Base-by-base conservation (phyloP, 2,113 vertebrate genomes). In the Zapus hudsonius region DNA sequence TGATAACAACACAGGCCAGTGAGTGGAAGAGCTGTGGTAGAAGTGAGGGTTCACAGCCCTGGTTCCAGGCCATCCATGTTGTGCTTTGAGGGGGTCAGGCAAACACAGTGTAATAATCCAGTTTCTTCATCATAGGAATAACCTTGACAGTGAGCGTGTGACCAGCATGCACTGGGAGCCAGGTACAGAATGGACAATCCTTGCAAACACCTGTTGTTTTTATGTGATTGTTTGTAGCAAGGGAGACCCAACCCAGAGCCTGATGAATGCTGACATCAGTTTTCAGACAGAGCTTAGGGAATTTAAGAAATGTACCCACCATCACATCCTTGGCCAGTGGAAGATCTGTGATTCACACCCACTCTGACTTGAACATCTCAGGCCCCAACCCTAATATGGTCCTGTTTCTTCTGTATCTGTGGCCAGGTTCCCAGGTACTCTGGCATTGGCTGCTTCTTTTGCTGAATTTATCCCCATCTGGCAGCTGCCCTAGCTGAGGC, bases 341-440 rank as follows among this genome's bases (percentile, higher is more conserved):
- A 2, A 19, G 20, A 29, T 7, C 20, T 13, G 16, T 15, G 13
- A 8, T 40, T 87, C 70, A n/a, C 59, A 47, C 5, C 36, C 42
- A 2, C 1, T 44, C 74, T 42, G 80, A 47, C 61, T 44, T 42
- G 16, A 40, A 44, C 64, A 22, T 27, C 38, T n/a, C 38, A 44
- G 72, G 57, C 47, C 52, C 31, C 70, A 33, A 2, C 8, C 52
- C 74, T 13, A n/a, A 17, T 33, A 25, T 15, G 59, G 8, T 17
- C 0, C 1, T 25, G 12, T 12, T 29, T 38, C 17, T 44, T 61
- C 33, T 0, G 0, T 7, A 0, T 36, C 22, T 59, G 38, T 9
- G 5, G 16, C 20, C 29, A 27, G 25, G 31, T 2, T 29, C 0
- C 36, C 7, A 44, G 57, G 33, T 0, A 0, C 67, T 29, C 31